Conservation (phyloP, 2,797 vertebrate species). For the Gallinago nigripennis region DNA sequence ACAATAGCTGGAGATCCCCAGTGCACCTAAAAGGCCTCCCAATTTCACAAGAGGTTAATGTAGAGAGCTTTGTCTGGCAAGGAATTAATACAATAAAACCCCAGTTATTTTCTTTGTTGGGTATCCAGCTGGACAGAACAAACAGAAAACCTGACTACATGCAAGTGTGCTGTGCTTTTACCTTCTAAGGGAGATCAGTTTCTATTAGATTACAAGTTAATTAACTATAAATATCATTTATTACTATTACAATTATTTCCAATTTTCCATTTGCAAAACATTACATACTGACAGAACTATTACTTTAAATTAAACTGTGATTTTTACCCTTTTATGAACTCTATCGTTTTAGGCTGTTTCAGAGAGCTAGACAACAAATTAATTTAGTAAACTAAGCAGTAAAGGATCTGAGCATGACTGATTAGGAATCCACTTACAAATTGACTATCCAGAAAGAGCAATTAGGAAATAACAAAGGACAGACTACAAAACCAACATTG, state of each 20-base stretch:
- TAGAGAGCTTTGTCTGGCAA: neutral
- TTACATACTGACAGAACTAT: neutral
- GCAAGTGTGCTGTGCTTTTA: neutral
- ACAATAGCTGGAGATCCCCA: neutral
- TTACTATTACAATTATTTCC: neutral
- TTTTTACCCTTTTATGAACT: constrained; percentile 5
- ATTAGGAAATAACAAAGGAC: neutral
- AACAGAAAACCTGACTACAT: constrained; percentile 2
- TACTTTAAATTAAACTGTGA: neutral
- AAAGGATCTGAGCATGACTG: neutral
- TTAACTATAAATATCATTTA: neutral
- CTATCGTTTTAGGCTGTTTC: neutral
- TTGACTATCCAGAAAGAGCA: neutral
- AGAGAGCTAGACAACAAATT: neutral
- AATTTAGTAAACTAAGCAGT: neutral
- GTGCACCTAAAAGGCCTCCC: neutral
- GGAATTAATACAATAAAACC: neutral
- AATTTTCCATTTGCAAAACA: neutral
- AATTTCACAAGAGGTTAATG: neutral
- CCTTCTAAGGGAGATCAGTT: neutral
- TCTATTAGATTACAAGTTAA: neutral
- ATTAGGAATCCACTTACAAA: neutral
- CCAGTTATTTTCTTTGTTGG: neutral
- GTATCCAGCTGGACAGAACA: neutral
- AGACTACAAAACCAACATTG: neutral